Base-by-base conservation (phyloP, 64 coral and sea anemone species). In the Cladopsammia gracilis region DNA sequence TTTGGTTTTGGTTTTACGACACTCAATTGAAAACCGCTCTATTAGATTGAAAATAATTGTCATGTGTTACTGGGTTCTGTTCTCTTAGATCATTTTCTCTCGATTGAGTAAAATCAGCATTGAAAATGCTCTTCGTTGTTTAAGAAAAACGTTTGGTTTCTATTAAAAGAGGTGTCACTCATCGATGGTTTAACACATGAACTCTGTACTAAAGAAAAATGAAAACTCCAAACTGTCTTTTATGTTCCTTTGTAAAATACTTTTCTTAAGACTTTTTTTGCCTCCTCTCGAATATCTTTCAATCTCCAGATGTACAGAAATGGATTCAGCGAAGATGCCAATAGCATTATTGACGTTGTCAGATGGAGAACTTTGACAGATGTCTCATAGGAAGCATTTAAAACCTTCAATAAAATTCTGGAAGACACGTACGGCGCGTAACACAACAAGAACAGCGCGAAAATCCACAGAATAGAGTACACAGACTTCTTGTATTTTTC, bases 291-390 rank as follows among this genome's bases (percentile, higher is more conserved):
- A 11, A 76, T 53, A 5, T 76, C 48, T 23, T 47, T 76, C 47
- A 76, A 7, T 52, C 73, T 76, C 73, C 73, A 76, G 8, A 76
- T 22, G 73, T 53, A 76, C 6, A 76, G 48, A 19, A 50, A 52
- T 0, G 73, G 71, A 18, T 73, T 73, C 11, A 47, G 43, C 18
- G 71, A 47, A 12, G 71, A 73, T 15, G 42, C 4, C 47, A 76
- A 4, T 20, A 24, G 15, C 48, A 76, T 7, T n/a, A 51, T 7
- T 7, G 48, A n/a, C 6, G 48, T 22, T 76, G 47, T 15, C 11
- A 76, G 0, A 14, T 54, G 46, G 26, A 42, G 69, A 14, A 43
- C 69, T 42, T 3, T 42, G 25, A 14, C 0, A 6, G 69, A 72
- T 72, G 69, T 72, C 42, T 72, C 25, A 22, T 43, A 15, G 69